A percentile compares a stretch with the other conserved stretches of the same genome.
Conservation (phyloP, 2,113 vertebrate genomes). For the Aegypius monachus region DNA sequence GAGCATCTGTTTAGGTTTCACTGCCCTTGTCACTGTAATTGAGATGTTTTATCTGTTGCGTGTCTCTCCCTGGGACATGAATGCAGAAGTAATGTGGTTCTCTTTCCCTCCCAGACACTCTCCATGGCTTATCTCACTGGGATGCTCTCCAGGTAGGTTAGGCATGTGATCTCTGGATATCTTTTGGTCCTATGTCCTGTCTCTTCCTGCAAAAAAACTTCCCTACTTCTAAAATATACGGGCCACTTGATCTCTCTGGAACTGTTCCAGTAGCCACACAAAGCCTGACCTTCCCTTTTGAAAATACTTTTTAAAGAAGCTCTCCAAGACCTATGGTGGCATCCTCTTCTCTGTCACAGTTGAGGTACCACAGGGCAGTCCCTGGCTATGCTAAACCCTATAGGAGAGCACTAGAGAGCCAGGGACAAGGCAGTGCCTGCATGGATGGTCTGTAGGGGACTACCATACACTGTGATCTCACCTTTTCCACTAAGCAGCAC, state of each 20-base stretch:
- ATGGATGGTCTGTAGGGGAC: fast-evolving
- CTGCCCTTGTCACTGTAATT: neutral
- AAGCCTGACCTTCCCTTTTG: neutral
- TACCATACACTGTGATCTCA: fast-evolving
- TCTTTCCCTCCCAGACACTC: constrained; percentile 79
- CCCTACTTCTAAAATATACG: fast-evolving
- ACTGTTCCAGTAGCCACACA: neutral
- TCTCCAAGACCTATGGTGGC: neutral
- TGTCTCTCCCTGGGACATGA: neutral
- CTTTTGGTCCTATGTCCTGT: neutral
- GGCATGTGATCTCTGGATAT: neutral
- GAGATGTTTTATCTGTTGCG: neutral
- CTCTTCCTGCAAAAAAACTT: neutral
- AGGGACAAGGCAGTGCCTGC: neutral
- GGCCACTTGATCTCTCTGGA: neutral
- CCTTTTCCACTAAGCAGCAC: neutral
- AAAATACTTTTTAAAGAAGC: neutral
- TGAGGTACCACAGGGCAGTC: no score
- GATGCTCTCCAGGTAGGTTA: constrained; percentile 87
- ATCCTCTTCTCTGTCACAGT: no score
- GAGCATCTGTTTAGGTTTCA: neutral
- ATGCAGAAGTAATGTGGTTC: neutral
- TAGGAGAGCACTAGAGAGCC: neutral
- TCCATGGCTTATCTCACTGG: constrained; percentile 94
- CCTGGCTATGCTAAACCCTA: neutral